phyloP scores from a whole-genome alignment of 2,888 invertebrate species.

The Marronus borbonicus region DNA sequence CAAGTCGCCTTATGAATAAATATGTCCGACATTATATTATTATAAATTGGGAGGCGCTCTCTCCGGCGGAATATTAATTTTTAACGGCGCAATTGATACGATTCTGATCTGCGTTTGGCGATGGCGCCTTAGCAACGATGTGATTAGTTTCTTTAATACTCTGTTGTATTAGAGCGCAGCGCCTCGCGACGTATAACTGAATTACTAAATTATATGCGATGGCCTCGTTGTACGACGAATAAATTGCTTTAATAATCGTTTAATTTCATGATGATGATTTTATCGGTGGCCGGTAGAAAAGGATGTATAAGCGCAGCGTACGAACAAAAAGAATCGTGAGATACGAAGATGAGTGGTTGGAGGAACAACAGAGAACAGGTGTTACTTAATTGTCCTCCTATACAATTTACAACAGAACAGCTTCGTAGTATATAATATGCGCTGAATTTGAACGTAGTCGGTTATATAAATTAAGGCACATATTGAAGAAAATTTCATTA shows the following conservation, averaged over 20 bases:
- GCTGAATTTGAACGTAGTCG: too few relatives aligned
- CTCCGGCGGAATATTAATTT: constrained; percentile 35
- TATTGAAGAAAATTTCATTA: too few relatives aligned
- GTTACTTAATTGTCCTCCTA: not conserved
- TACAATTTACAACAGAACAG: too few relatives aligned
- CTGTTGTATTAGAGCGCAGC: not conserved
- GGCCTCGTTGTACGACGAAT: not conserved
- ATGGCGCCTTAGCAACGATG: constrained; percentile 38
- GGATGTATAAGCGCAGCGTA: not conserved
- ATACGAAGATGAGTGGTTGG: not conserved
- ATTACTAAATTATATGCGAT: constrained; percentile 28
- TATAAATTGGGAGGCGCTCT: constrained; percentile 5
- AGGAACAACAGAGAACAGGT: not conserved
- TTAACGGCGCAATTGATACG: constrained; percentile 31
- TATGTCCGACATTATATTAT: constrained; percentile 27
- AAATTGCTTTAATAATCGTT: constrained; percentile 11
- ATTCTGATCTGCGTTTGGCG: constrained; percentile 15
- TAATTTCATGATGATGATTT: constrained; percentile 4
- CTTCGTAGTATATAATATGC: too few relatives aligned
- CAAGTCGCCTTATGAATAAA: constrained; percentile 40
- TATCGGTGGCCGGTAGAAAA: not conserved
- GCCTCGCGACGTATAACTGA: not conserved
- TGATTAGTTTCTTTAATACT: constrained; percentile 35
- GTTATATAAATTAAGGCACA: too few relatives aligned
- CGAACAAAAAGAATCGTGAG: not conserved